phyloP scores from a whole-genome alignment of 2,113 vertebrate species.

The Myotis lucifugus region DNA sequence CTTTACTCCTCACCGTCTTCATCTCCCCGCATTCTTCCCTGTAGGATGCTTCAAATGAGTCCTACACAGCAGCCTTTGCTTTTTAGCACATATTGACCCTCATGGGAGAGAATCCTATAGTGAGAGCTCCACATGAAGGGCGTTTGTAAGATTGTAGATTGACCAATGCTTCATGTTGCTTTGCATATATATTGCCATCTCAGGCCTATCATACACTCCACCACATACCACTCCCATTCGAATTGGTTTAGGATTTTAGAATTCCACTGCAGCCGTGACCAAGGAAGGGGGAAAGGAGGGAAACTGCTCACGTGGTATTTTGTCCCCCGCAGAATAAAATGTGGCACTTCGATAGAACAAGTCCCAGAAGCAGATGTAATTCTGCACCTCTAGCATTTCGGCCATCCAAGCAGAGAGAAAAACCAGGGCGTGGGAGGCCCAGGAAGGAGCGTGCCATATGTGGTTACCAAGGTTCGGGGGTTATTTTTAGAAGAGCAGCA shows the following conservation, averaged over 20 bases:
- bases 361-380: slow-evolving; percentile 22
- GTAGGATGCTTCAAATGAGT: neutral
- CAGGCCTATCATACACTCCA: no score
- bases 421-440: neutral
- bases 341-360: neutral
- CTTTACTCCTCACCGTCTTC: neutral
- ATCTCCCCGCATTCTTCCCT: neutral
- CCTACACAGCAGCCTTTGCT: neutral
- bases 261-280: neutral
- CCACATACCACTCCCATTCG: neutral
- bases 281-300: neutral
- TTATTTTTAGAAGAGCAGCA: slow-evolving; percentile 64
- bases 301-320: slow-evolving; percentile 11
- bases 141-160: accelerated
- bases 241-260: slow-evolving; percentile 20
- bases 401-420: slow-evolving; percentile 19
- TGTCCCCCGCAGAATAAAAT: slow-evolving; percentile 6
- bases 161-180: neutral
- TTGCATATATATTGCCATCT: no score
- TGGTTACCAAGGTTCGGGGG: neutral
- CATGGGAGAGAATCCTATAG: neutral
- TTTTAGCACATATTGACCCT: accelerated
- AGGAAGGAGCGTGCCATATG: neutral
- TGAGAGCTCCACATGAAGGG: accelerated
- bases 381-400: slow-evolving; percentile 17